Base-by-base conservation (phyloP, 2,113 vertebrate species). In the Siniperca chuatsi region DNA sequence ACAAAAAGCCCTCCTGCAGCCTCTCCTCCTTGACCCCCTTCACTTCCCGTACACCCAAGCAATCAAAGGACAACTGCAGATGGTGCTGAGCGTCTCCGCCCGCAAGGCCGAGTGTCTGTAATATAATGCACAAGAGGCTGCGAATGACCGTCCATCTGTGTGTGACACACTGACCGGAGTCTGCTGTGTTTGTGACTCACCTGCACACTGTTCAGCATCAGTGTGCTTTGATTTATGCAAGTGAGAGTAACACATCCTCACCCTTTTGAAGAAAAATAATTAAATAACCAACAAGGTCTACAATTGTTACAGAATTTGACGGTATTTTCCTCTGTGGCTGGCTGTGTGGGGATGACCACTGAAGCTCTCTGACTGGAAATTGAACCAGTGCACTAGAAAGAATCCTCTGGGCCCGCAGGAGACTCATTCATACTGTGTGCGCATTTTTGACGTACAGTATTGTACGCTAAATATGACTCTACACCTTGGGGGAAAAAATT, bases 111-210 rank as follows among this genome's bases (percentile, higher is more conserved):
- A 54, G 75, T 21, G 69, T 73, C 21, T 65, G 37, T 62, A 23
- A 46, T n/a, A 58, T 35, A 73, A 65, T 16, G 40, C 78, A 60
- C 33, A 40, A 54, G 84, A 78, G 83, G 82, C 85, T 84, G 87
- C 40, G 72, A 55, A 72, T 68, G 81, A 81, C 88, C 11, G 55
- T 16, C 79, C 89, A 95, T 93, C 94, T 95, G 95, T 64, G 75
- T 46, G 62, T 93, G 94, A 84, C 93, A 91, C 75, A 29, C 79
- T 57, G 74, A 67, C 75, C 54, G 6, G 25, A 29, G 58, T 50
- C 66, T 8, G 37, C 73, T 40, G 57, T 8, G 37, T 54, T 40
- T 33, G 60, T 40, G 52, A 60, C 44, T 29, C 20, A 33, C 70
- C 48, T 23, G 50, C 70, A 55, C 64, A 18, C 13, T 21, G 61